A percentile compares a stretch with the other conserved stretches of the same genome.
phyloP scores from a whole-genome alignment of 1,140 invertebrate species.

The Drosophila equinoxialis region DNA sequence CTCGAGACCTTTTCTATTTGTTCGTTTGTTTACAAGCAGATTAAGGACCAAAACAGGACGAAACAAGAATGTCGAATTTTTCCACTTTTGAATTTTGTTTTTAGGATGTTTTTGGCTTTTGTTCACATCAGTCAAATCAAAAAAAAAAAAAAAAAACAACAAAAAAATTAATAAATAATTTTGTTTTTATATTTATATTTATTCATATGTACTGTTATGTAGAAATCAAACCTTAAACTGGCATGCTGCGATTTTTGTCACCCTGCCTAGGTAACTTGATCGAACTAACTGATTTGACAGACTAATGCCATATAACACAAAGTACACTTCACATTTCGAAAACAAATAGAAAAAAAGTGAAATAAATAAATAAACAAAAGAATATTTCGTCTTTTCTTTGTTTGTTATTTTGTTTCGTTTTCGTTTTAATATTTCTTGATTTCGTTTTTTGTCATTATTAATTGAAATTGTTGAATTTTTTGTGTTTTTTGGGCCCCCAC shows the following conservation, averaged over 20 bases:
- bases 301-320: not conserved
- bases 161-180: no score
- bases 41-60: not conserved
- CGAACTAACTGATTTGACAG: not conserved
- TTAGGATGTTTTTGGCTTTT: no score
- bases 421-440: not conserved
- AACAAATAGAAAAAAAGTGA: not conserved
- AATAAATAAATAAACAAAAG: no score
- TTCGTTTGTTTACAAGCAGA: no score
- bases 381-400: not conserved
- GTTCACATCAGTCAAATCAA: not conserved
- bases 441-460: slow-evolving; percentile 13
- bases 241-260: not conserved
- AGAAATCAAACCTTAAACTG: not conserved
- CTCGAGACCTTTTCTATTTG: slow-evolving; percentile 15
- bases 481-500: slow-evolving; percentile 17
- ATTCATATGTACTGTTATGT: not conserved
- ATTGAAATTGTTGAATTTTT: no score
- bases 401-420: not conserved
- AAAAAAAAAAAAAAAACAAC: not conserved
- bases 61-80: slow-evolving; percentile 14
- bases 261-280: not conserved
- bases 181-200: slow-evolving; percentile 4
- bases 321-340: not conserved
- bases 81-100: slow-evolving; percentile 1